phyloP scores from a whole-genome alignment of 2,113 vertebrate genomes.

The Leucoraja erinaceus region DNA sequence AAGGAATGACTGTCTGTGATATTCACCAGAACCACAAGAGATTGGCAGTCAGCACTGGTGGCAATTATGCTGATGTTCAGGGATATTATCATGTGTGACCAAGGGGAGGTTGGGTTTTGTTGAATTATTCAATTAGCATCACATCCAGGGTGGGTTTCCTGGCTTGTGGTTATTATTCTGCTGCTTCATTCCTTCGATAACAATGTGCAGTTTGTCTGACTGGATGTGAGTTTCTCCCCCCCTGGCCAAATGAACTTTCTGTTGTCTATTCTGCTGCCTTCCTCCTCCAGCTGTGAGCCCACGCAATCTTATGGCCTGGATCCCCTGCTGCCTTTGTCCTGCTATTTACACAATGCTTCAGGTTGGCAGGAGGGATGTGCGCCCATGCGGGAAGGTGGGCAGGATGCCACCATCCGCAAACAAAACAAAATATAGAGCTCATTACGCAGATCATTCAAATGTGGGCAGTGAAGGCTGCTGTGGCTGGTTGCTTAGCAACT shows the following conservation, averaged over 20 bases:
- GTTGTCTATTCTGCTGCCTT: constrained; percentile 7
- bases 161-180: not conserved
- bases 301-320: not conserved
- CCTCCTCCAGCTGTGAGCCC: constrained; percentile 2
- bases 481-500: not conserved
- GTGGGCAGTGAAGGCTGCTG: not conserved
- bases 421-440: not conserved
- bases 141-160: not conserved
- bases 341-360: not conserved
- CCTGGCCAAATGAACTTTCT: not conserved
- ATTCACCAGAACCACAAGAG: no score
- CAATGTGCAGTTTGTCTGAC: constrained; percentile 14
- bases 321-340: not conserved
- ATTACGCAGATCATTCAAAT: not conserved
- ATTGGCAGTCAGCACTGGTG: not conserved
- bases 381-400: constrained; percentile 8
- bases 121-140: not conserved
- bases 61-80: not conserved
- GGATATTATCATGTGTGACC: not conserved
- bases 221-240: not conserved
- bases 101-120: not conserved
- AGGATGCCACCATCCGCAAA: not conserved
- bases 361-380: constrained; percentile 9
- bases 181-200: not conserved
- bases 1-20: not conserved